These are phyloP conservation scores for Littorina saxatilis DNA, from an alignment of 1,140 invertebrate species.

Conservation along the genomic window DNA sequence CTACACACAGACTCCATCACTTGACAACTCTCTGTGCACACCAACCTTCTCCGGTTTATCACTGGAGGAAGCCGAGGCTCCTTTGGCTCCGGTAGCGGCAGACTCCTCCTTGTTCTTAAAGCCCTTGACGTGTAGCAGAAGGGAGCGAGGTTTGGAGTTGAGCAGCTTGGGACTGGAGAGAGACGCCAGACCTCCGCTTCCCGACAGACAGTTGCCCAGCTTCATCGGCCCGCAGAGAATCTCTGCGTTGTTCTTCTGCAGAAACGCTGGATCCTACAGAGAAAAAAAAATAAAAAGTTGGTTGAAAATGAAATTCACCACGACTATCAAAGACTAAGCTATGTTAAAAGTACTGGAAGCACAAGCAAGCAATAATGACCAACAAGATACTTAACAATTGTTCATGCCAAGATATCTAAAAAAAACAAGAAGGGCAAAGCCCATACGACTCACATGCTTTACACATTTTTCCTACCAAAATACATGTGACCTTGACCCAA, in stretches of 20 bases:
- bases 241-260: slow-evolving; percentile 90
- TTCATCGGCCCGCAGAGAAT: slow-evolving; percentile 92
- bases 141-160: slow-evolving; percentile 85
- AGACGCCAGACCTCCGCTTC: slow-evolving; percentile 88
- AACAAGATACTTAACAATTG: no score
- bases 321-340: no score
- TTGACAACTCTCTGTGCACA: no score
- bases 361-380: no score
- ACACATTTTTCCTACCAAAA: no score
- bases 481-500: no score
- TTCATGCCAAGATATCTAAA: no score
- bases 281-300: not conserved
- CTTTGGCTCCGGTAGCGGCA: not conserved
- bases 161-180: slow-evolving; percentile 91
- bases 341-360: no score
- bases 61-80: not conserved
- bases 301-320: no score
- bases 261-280: slow-evolving; percentile 82
- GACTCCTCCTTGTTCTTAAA: slow-evolving; percentile 55
- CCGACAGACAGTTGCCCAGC: slow-evolving; percentile 86
- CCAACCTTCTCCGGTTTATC: slow-evolving; percentile 36
- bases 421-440: no score
- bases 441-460: no score
- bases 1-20: no score
- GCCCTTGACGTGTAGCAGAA: slow-evolving; percentile 89